Conservation (phyloP, 2,113 vertebrate species). For the Vidua chalybeata region DNA sequence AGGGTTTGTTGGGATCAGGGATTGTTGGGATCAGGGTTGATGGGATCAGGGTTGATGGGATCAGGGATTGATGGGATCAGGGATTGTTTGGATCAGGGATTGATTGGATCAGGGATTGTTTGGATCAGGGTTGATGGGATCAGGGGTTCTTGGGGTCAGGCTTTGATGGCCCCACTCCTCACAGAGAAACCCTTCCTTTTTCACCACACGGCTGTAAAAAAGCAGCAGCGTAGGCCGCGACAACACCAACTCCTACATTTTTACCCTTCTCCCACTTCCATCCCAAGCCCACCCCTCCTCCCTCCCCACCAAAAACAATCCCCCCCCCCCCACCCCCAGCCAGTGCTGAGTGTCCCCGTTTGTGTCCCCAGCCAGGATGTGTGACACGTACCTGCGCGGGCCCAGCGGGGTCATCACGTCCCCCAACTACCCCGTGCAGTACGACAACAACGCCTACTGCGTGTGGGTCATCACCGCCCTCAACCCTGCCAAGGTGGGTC, state of each 20-base stretch:
- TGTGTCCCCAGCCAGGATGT: conserved; percentile 88
- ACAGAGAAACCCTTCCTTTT: background rate
- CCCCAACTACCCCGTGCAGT: conserved; percentile 96
- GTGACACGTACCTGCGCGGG: conserved; percentile 88
- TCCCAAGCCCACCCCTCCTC: fast-evolving
- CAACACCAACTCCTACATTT: fast-evolving
- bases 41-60: too few relatives aligned
- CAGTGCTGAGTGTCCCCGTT: background rate
- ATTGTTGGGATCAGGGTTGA: fast-evolving
- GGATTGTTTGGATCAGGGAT: too few relatives aligned
- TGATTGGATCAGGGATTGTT: too few relatives aligned
- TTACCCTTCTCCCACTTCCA: fast-evolving
- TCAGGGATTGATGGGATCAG: background rate
- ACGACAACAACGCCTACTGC: conserved; percentile 98
- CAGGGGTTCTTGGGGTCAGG: background rate
- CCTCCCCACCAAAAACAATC: fast-evolving
- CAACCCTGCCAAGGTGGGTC: conserved; percentile 88
- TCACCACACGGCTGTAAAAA: fast-evolving
- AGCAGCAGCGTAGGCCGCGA: fast-evolving
- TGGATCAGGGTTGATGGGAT: too few relatives aligned
- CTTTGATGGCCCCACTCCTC: background rate
- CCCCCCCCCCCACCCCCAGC: too few relatives aligned
- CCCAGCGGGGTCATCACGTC: conserved; percentile 93
- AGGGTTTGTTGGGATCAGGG: fast-evolving
- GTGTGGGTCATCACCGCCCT: conserved; percentile 96